phyloP scores from a whole-genome alignment of 2,113 vertebrate genomes.

The Copsychus sechellarum region DNA sequence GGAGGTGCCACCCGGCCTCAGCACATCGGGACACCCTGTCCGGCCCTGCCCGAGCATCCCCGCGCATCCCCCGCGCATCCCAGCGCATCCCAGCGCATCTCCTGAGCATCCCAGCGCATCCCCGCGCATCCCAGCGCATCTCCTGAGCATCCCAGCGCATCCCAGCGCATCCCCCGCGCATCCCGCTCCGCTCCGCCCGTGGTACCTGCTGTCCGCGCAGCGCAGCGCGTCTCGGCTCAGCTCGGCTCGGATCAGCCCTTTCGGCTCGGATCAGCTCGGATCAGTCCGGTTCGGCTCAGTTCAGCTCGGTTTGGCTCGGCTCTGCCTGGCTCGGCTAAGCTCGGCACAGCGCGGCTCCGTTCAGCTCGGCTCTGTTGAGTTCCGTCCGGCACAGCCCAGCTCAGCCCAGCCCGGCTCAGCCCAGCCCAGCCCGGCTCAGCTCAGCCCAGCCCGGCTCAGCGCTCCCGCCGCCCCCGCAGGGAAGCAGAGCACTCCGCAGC shows the following conservation, averaged over 20 bases:
- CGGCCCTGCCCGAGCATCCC: not conserved
- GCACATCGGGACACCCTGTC: not conserved
- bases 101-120: not conserved
- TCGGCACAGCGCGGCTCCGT: not conserved
- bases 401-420: not conserved
- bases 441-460: not conserved
- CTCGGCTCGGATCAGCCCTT: not conserved
- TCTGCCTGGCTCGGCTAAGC: not conserved
- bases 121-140: not conserved
- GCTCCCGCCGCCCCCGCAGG: not conserved
- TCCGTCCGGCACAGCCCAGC: not conserved
- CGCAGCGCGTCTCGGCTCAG: not conserved
- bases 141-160: not conserved
- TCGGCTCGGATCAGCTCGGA: not conserved
- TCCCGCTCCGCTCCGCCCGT: not conserved
- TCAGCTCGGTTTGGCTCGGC: too few species aligned
- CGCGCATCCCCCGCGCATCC: not conserved
- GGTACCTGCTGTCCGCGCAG: not conserved
- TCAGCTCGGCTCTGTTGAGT: not conserved
- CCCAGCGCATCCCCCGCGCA: not conserved
- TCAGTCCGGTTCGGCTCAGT: not conserved
- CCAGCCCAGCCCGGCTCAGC: not conserved
- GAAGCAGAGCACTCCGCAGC: not conserved
- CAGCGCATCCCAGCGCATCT: not conserved
- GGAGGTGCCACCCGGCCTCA: fast-evolving